phyloP scores from a whole-genome alignment of 2,888 invertebrate species.

The Megastigmus dorsalis region DNA sequence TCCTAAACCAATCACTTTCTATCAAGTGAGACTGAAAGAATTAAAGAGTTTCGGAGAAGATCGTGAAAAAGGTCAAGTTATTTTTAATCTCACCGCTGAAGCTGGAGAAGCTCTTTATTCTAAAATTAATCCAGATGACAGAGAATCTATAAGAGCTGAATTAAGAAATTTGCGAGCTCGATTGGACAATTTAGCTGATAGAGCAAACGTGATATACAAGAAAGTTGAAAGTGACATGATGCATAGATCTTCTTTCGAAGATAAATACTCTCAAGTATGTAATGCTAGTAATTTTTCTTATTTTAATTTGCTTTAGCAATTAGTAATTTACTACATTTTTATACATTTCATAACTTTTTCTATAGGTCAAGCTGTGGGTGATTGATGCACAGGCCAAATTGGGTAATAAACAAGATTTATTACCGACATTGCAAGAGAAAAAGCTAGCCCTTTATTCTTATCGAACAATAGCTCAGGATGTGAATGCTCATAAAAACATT shows the following conservation, averaged over 20 bases:
- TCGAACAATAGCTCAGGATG: conserved; percentile 88
- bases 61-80: conserved; percentile 86
- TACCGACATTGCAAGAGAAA: conserved; percentile 90
- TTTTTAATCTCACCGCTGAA: conserved; percentile 88
- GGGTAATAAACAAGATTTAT: conserved; percentile 82
- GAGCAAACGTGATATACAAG: conserved; percentile 89
- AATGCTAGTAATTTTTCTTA: not conserved
- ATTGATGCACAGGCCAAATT: conserved; percentile 86
- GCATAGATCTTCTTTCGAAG: conserved; percentile 94
- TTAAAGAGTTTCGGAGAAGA: conserved; percentile 83
- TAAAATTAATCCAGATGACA: conserved; percentile 89
- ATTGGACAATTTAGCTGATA: conserved; percentile 89
- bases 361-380: conserved; percentile 88
- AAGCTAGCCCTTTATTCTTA: conserved; percentile 89
- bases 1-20: conserved; percentile 81
- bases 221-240: conserved; percentile 91
- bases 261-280: conserved; percentile 84
- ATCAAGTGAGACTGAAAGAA: conserved; percentile 84
- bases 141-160: conserved; percentile 89
- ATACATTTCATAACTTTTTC: conserved; percentile 19
- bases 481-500: conserved; percentile 89
- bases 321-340: too few species aligned
- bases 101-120: conserved; percentile 92
- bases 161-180: conserved; percentile 86
- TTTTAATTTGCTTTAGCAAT: too few species aligned